Evolutionary conservation across 1,140 invertebrate species (phyloP).

Genomic region (Rhopalosiphum maidis): DNA sequence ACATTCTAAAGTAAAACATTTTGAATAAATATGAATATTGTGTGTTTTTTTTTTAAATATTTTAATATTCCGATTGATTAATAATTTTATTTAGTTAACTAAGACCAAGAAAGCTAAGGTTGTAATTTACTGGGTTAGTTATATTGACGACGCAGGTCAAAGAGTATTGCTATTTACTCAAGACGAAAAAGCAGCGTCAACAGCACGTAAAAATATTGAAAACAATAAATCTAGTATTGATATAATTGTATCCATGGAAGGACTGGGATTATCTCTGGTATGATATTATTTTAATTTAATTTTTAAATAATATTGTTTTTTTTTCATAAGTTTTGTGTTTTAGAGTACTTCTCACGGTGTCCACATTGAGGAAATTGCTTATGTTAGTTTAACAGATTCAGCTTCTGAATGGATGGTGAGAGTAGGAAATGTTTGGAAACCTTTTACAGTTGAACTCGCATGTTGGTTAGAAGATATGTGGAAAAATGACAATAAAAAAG

Average conservation of each 20-base stretch:
- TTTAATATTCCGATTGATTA: slow-evolving; percentile 11
- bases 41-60: slow-evolving; percentile 9
- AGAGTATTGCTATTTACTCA: slow-evolving; percentile 81
- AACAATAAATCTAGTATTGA: slow-evolving; percentile 75
- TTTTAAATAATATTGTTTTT: not conserved
- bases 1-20: slow-evolving; percentile 49
- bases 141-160: slow-evolving; percentile 74
- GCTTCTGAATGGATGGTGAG: slow-evolving; percentile 83
- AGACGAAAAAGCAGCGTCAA: slow-evolving; percentile 75
- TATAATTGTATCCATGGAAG: slow-evolving; percentile 74
- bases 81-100: slow-evolving; percentile 59
- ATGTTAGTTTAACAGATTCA: slow-evolving; percentile 72
- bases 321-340: slow-evolving; percentile 31
- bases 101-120: slow-evolving; percentile 68
- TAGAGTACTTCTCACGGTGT: slow-evolving; percentile 60
- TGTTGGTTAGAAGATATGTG: slow-evolving; percentile 85
- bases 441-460: slow-evolving; percentile 76
- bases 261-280: slow-evolving; percentile 73
- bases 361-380: slow-evolving; percentile 68
- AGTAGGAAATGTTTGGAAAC: slow-evolving; percentile 79
- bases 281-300: slow-evolving; percentile 57
- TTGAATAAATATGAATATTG: not conserved
- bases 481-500: slow-evolving; percentile 71
- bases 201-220: slow-evolving; percentile 73
- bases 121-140: slow-evolving; percentile 84